Evolutionary conservation across 1,140 invertebrate species (phyloP).

Genomic region (Maniola jurtina): DNA sequence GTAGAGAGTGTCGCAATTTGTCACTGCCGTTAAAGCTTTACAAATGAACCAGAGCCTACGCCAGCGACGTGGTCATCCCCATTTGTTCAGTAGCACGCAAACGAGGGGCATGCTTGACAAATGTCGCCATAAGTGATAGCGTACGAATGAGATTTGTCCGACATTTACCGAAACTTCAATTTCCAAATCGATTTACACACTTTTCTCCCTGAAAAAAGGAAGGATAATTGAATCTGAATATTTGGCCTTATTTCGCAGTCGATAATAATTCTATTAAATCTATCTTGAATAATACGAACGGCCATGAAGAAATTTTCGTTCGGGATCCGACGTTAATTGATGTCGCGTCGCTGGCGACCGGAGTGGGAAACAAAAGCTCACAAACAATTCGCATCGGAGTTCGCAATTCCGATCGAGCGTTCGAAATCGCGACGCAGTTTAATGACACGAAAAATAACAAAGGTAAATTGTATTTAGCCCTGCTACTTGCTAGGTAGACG

Average conservation of each 20-base stretch:
- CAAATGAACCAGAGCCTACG: constrained; percentile 63
- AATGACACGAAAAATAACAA: constrained; percentile 79
- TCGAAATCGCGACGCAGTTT: constrained; percentile 77
- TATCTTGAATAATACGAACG: constrained; percentile 56
- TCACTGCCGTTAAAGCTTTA: constrained; percentile 67
- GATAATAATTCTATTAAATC: constrained; percentile 49
- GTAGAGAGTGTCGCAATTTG: constrained; percentile 63
- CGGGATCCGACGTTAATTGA: constrained; percentile 74
- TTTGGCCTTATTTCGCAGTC: not conserved
- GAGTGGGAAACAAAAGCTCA: constrained; percentile 76
- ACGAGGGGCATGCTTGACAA: constrained; percentile 52
- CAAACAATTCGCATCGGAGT: constrained; percentile 77
- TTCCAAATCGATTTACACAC: constrained; percentile 30
- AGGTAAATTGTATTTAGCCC: constrained; percentile 79
- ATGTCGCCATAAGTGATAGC: constrained; percentile 42
- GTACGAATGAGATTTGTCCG: constrained; percentile 37
- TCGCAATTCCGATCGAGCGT: constrained; percentile 76
- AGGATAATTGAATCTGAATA: constrained; percentile 5
- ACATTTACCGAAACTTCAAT: constrained; percentile 31
- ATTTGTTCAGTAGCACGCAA: constrained; percentile 62
- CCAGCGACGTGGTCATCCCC: constrained; percentile 46
- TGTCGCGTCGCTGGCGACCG: constrained; percentile 68
- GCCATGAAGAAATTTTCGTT: constrained; percentile 69
- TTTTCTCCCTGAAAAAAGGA: not conserved
- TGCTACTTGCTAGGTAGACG: constrained; percentile 67